Conservation (phyloP, 2,888 invertebrate species). For the Agriopis leucophaearia region DNA sequence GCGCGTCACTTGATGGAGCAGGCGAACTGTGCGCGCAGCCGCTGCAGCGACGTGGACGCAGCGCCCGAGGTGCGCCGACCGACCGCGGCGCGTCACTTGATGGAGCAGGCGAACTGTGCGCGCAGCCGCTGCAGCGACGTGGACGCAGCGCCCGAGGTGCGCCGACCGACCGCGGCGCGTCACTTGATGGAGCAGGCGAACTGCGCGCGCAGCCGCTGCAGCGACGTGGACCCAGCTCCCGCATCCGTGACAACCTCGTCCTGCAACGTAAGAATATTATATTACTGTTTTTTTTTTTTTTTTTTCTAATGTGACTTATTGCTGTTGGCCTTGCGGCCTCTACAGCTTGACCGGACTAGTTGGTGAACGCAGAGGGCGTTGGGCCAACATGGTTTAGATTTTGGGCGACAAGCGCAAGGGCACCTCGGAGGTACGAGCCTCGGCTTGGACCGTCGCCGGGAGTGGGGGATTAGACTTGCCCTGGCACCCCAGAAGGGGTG, state of each 20-base stretch:
- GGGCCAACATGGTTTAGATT: too few species aligned
- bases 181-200: conserved; percentile 66
- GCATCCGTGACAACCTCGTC: neutral
- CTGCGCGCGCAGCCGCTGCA: conserved; percentile 75
- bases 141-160: conserved; percentile 13
- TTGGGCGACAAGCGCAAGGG: too few species aligned
- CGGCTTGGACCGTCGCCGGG: too few species aligned
- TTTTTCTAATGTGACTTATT: too few species aligned
- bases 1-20: neutral
- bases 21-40: neutral
- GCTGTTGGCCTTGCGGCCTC: too few species aligned
- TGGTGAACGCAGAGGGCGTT: too few species aligned
- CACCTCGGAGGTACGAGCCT: too few species aligned
- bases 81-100: conserved; percentile 61
- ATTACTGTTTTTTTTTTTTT: too few species aligned
- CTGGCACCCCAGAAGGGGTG: too few species aligned
- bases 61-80: neutral
- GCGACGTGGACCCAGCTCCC: conserved; percentile 50
- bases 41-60: neutral
- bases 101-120: conserved; percentile 77
- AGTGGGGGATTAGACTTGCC: too few species aligned
- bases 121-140: conserved; percentile 72
- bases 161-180: neutral
- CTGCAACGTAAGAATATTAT: neutral
- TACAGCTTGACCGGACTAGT: too few species aligned